phyloP scores from a whole-genome alignment of 1,140 invertebrate species.

The Anagrus nilaparvatae region DNA sequence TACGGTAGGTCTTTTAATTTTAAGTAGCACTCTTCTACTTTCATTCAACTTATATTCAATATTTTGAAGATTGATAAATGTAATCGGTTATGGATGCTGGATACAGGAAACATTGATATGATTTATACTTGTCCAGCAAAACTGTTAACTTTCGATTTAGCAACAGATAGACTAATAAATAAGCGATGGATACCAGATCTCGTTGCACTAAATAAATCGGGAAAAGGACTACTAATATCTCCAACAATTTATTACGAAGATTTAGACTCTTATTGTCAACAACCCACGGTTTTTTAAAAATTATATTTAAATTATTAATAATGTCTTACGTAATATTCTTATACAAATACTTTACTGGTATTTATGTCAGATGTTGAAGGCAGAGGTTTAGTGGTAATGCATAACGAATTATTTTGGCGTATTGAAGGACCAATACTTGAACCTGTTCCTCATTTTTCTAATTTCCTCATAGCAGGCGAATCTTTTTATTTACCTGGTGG shows the following conservation, averaged over 20 bases:
- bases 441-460: background rate
- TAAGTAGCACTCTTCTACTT: background rate
- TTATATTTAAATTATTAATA: background rate
- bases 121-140: conserved; percentile 34
- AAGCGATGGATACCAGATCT: conserved; percentile 31
- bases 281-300: background rate
- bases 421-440: too few species aligned
- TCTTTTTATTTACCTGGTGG: conserved; percentile 33
- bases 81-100: conserved; percentile 41
- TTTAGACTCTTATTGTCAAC: background rate
- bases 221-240: conserved; percentile 6
- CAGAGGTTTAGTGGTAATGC: background rate
- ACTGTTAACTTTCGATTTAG: conserved; percentile 37
- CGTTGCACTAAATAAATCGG: conserved; percentile 3
- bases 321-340: too few species aligned
- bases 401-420: background rate
- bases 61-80: conserved; percentile 34
- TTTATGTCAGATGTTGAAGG: background rate
- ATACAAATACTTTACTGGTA: background rate
- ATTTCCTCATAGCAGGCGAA: conserved; percentile 44
- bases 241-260: conserved; percentile 9
- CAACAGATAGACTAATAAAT: conserved; percentile 33
- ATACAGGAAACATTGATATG: conserved; percentile 37
- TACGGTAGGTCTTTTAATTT: background rate
- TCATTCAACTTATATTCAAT: background rate